Base-by-base conservation (phyloP, 2,888 invertebrate genomes). In the Miltochrista miniata region DNA sequence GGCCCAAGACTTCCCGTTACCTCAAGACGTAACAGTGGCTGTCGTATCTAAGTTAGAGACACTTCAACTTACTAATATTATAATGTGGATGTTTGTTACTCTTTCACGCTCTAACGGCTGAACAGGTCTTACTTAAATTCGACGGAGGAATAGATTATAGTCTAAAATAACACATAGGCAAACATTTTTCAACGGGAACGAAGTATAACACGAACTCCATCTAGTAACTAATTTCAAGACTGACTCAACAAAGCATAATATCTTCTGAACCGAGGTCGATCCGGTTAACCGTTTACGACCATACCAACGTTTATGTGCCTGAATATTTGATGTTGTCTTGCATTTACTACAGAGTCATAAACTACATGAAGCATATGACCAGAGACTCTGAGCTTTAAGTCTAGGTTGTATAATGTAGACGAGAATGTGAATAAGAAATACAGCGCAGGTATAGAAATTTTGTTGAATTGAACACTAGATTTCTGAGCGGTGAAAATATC, bases 201-300 rank as follows among this genome's bases (percentile, higher is more conserved):
- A n/a, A n/a, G n/a, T n/a, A n/a, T n/a, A n/a, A n/a, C n/a, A n/a
- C n/a, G n/a, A n/a, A n/a, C n/a, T n/a, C n/a, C n/a, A n/a, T 9
- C n/a, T 44, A 29, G n/a, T 8, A 7, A 14, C 1, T 10, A 11
- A 15, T 4, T 29, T 10, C 14, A 7, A 29, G 5, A 7, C 34
- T 14, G 9, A 8, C 29, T n/a, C n/a, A 24, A 24, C 2, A 24
- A 24, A 24, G 2, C 5, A 24, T 4, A 24, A 24, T 36, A 39
- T 29, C 24, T 40, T 61, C 67, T 67, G 65, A 71, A 72, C 44
- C n/a, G 36, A 54, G 59, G 48, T 53, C 45, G 45, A 56, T 48
- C 36, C 47, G 46, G 62, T 67, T 67, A 70, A 66, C 61, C 64
- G 63, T 64, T 71, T 70, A 72, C 55, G 64, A 60, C 45, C 47